A percentile compares a stretch with the other conserved stretches of the same genome.
These are phyloP conservation scores for Danaus plexippus DNA, from an alignment of 1,140 invertebrate genomes.

Conservation along the genomic window DNA sequence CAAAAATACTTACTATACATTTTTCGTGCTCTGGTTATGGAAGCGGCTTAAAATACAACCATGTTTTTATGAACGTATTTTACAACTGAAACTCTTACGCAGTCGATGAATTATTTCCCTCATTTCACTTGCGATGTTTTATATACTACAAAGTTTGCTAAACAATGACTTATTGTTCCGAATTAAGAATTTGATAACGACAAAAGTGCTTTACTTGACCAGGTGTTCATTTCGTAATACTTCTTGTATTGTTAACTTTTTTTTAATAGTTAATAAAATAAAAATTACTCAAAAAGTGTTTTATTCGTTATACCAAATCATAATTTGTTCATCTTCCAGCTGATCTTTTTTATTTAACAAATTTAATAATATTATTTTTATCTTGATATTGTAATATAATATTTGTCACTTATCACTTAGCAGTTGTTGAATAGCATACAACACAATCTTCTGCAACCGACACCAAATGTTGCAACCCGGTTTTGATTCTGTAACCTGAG, in stretches of 20 bases:
- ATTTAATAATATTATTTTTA: slow-evolving; percentile 2
- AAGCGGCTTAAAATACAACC: background rate
- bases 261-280: too few species aligned
- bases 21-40: slow-evolving; percentile 9
- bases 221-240: too few species aligned
- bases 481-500: slow-evolving; percentile 8
- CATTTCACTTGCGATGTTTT: slow-evolving; percentile 18
- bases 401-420: slow-evolving; percentile 23
- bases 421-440: slow-evolving; percentile 36
- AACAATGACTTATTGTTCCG: slow-evolving; percentile 18
- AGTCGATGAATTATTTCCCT: slow-evolving; percentile 15
- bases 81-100: slow-evolving; percentile 17
- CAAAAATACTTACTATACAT: slow-evolving; percentile 17
- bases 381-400: background rate
- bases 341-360: background rate
- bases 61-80: slow-evolving; percentile 6
- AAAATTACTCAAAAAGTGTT: background rate
- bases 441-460: slow-evolving; percentile 30
- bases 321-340: background rate
- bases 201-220: background rate
- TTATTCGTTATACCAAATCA: slow-evolving; percentile 2
- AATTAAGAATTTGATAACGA: slow-evolving; percentile 4
- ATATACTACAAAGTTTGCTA: slow-evolving; percentile 16
- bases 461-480: slow-evolving; percentile 32
- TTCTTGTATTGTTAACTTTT: too few species aligned